Evolutionary conservation across 2,113 vertebrate genomes (phyloP).

Genomic region (rabbit (Oryctolagus cuniculus)): mOryCun1.1 NC_091437.1:2842001-2842500

Average conservation of each 20-base stretch:
- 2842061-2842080: constrained; percentile 16
- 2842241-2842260: constrained; percentile 30
- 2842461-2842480: not conserved
- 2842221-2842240: constrained; percentile 6
- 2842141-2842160: not conserved
- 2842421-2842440: not conserved
- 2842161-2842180: not conserved
- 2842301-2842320: not conserved
- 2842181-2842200: not conserved
- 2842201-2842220: not conserved
- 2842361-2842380: not conserved
- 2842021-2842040: not conserved
- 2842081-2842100: not conserved
- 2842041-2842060: not conserved
- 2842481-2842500: not conserved
- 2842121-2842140: not conserved
- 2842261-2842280: not conserved
- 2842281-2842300: not conserved
- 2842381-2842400: not conserved
- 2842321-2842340: not conserved
- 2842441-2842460: not conserved
- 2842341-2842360: not conserved
- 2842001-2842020: no score
- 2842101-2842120: not conserved
- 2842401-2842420: not conserved